Evolutionary conservation across 1,140 invertebrate species (phyloP).

Genomic region (Macrobrachium nipponense): DNA sequence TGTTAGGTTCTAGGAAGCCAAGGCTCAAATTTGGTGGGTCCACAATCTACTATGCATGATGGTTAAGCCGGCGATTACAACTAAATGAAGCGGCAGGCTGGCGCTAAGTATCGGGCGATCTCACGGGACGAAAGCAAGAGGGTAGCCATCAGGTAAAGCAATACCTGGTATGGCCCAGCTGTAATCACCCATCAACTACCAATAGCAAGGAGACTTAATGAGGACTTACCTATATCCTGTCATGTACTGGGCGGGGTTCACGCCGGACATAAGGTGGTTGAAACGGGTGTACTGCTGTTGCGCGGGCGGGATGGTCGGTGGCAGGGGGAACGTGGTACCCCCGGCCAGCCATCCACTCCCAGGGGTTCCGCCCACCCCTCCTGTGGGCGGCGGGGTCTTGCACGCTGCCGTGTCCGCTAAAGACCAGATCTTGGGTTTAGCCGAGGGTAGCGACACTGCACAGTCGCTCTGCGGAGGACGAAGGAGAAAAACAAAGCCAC

Average conservation of each 20-base stretch:
- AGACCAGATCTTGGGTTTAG: conserved; percentile 98
- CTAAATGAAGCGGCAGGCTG: too few relatives aligned
- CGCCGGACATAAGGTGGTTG: conserved; percentile 63
- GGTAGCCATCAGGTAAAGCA: too few relatives aligned
- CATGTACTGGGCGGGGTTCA: conserved; percentile 63
- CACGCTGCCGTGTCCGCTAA: conserved; percentile 96
- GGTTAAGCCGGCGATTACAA: too few relatives aligned
- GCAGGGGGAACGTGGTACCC: conserved; percentile 64
- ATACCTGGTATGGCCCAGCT: too few relatives aligned
- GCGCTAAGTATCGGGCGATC: too few relatives aligned
- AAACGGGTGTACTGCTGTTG: conserved; percentile 61
- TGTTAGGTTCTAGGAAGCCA: too few relatives aligned
- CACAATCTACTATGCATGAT: too few relatives aligned
- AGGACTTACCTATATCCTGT: conserved; percentile 58
- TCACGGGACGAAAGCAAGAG: too few relatives aligned
- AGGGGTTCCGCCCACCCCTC: conserved; percentile 48
- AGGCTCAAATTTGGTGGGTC: too few relatives aligned
- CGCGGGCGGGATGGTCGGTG: conserved; percentile 63
- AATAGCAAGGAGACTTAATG: conserved; percentile 24
- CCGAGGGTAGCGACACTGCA: conserved; percentile 85
- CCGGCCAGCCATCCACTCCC: conserved; percentile 63
- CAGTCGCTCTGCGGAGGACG: conserved; percentile 69
- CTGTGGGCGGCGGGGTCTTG: conserved; percentile 85
- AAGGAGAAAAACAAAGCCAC: background rate
- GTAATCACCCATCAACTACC: conserved; percentile 3